Evolutionary conservation across 1,140 invertebrate species (phyloP).

Genomic region (Prorops nasuta): DNA sequence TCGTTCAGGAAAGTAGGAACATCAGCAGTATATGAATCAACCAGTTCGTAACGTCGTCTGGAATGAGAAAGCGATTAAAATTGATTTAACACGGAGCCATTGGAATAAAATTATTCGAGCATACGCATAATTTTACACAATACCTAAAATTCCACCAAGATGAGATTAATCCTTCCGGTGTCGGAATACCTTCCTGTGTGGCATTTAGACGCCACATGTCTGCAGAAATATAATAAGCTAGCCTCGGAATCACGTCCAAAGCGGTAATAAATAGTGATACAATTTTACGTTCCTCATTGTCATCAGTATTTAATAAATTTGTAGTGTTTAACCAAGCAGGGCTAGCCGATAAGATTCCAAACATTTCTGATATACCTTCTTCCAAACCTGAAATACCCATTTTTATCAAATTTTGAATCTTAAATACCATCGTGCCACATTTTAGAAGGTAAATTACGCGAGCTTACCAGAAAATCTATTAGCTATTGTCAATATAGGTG

Average conservation of each 20-base stretch:
- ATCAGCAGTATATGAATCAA: constrained; percentile 16
- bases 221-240: constrained; percentile 61
- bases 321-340: constrained; percentile 35
- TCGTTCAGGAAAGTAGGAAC: constrained; percentile 56
- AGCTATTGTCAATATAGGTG: constrained; percentile 58
- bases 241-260: constrained; percentile 42
- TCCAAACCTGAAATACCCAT: constrained; percentile 30
- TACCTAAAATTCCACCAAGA: constrained; percentile 58
- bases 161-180: constrained; percentile 28
- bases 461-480: constrained; percentile 59
- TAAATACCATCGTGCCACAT: neutral
- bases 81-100: neutral
- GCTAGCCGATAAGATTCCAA: constrained; percentile 42
- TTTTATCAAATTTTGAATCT: constrained; percentile 6
- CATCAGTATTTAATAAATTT: constrained; percentile 24
- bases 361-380: constrained; percentile 39
- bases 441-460: neutral
- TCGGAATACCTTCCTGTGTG: constrained; percentile 50
- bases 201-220: constrained; percentile 62
- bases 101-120: constrained; percentile 1
- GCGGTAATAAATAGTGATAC: constrained; percentile 43
- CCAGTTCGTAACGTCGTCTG: constrained; percentile 38
- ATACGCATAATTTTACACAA: neutral
- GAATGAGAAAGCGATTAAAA: constrained; percentile 7
- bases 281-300: constrained; percentile 29